Base-by-base conservation (phyloP, 1,140 invertebrate genomes). In the Lucilia cuprina region DNA sequence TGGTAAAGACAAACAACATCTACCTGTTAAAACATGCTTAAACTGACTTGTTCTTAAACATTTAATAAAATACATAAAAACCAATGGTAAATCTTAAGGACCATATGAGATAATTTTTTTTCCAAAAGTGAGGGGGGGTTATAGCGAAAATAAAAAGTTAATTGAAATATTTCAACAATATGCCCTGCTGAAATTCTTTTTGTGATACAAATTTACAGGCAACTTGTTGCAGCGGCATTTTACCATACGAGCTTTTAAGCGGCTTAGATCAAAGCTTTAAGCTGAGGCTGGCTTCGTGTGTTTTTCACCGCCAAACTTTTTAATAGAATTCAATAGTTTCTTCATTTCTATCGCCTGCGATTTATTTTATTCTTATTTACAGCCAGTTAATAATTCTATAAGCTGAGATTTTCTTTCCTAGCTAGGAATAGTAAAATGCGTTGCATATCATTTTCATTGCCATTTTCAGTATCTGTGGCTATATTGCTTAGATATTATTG, bases 151-250 rank as follows among this genome's bases (percentile, higher is more conserved):
- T n/a, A 83, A 84, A 89, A 88, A 88, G 88, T 90, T 90, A 90
- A 90, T 90, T 90, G 89, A 90, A 90, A 90, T 90, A 90, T 90
- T 90, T 90, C 89, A 90, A 88, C 83, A 75, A 75, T 77, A 74
- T 82, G 17, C 78, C 84, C 25, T 34, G 60, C 41, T 25, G 77
- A n/a, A 70, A 25, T 70, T 70, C 65, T 70, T 70, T 70, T 19
- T n/a, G n/a, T n/a, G n/a, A 21, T 21, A 30, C n/a, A 30, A 30
- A 1, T 30, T 30, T 30, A 30, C 21, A 34, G 83, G 55, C 65
- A 25, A 74, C 80, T 84, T 75, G 77, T 49, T 74, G 83, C 83
- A 75, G 21, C 75, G 74, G 83, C 83, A 84, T 74, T 84, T 47
- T 70, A 70, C 82, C 82, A 82, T 70, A 65, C 83, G 60, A 41